phyloP scores from a whole-genome alignment of 2,113 vertebrate genomes.

The Toxostoma redivivum region DNA sequence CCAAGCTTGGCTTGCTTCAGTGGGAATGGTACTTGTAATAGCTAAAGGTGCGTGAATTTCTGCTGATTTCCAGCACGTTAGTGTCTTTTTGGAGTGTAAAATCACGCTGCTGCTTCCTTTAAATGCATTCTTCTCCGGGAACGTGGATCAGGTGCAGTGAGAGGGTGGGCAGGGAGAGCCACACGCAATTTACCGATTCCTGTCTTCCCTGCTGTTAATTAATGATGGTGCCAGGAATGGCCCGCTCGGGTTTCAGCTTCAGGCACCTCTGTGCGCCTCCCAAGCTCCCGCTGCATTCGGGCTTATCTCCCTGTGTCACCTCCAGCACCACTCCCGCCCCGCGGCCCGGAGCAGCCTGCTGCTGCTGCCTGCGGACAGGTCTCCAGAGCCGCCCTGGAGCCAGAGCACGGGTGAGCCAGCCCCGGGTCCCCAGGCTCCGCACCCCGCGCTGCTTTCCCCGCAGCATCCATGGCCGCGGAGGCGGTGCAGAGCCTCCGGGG shows the following conservation, averaged over 20 bases:
- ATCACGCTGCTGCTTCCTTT: background rate
- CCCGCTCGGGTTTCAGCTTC: background rate
- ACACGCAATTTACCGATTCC: background rate
- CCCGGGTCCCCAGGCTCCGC: fast-evolving
- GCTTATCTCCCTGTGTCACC: background rate
- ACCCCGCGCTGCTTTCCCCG: background rate
- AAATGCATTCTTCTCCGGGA: background rate
- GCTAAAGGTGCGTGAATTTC: background rate
- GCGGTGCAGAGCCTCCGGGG: fast-evolving
- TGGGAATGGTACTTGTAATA: background rate
- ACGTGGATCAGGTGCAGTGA: background rate
- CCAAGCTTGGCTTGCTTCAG: background rate
- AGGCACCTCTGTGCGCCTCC: background rate
- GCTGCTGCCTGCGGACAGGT: fast-evolving
- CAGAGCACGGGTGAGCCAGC: fast-evolving
- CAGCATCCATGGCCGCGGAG: background rate
- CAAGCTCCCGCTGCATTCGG: background rate
- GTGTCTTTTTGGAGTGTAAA: background rate
- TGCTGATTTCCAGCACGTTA: background rate
- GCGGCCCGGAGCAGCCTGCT: background rate
- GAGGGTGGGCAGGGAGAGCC: background rate
- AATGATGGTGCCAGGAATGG: background rate
- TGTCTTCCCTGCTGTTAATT: background rate
- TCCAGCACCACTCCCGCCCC: fast-evolving
- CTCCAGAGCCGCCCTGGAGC: background rate